Conservation (phyloP, 2,888 invertebrate genomes). For the Agonopterix alstromeriana region DNA sequence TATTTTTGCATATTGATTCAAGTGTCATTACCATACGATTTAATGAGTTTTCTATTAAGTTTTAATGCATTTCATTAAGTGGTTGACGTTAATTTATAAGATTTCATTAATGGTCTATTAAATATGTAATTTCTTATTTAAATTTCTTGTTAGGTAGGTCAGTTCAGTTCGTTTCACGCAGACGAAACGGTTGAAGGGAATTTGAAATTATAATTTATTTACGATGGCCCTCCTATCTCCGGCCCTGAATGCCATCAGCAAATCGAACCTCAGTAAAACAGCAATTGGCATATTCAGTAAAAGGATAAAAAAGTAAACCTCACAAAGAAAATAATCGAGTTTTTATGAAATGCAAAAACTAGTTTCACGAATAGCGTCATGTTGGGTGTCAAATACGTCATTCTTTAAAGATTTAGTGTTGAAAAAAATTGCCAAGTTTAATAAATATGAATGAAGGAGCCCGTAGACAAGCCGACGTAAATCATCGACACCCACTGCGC, state of each 20-base stretch:
- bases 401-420: constrained; percentile 41
- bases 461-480: constrained; percentile 43
- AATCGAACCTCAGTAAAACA: too few relatives aligned
- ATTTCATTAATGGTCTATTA: too few relatives aligned
- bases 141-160: too few relatives aligned
- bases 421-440: constrained; percentile 52
- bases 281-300: background rate
- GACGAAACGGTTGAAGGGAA: too few relatives aligned
- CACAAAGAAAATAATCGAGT: constrained; percentile 6
- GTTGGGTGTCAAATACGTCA: constrained; percentile 36
- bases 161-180: too few relatives aligned
- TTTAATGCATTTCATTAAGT: background rate
- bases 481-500: constrained; percentile 68
- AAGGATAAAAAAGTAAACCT: background rate
- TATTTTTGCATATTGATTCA: constrained; percentile 4
- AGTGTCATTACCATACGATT: background rate
- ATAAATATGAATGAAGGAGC: constrained; percentile 65
- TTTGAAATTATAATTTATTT: too few relatives aligned
- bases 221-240: too few relatives aligned
- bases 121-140: too few relatives aligned
- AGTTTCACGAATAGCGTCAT: constrained; percentile 24
- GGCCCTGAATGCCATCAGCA: too few relatives aligned
- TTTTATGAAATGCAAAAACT: constrained; percentile 7
- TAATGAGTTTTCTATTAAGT: background rate
- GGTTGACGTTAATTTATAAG: too few relatives aligned